These are phyloP conservation scores for Sporophila hypoxantha DNA, from an alignment of 2,113 vertebrate species.

Conservation along the genomic window DNA sequence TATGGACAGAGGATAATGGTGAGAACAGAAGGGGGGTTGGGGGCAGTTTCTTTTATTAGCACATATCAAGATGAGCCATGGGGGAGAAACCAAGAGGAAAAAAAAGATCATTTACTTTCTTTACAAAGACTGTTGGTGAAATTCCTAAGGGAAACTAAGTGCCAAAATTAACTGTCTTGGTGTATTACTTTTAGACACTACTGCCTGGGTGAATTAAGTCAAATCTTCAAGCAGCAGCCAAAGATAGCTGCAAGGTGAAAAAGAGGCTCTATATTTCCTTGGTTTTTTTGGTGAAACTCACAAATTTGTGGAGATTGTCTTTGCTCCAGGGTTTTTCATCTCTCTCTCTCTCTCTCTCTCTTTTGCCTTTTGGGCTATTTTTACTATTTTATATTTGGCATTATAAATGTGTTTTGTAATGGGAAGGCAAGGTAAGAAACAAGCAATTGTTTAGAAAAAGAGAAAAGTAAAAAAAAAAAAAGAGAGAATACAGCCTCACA, in stretches of 20 bases:
- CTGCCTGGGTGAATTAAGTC: conserved; percentile 65
- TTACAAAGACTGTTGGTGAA: conserved; percentile 65
- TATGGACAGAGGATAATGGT: conserved; percentile 42
- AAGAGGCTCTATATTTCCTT: conserved; percentile 22
- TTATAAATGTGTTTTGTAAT: conserved; percentile 22
- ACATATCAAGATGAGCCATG: conserved; percentile 43
- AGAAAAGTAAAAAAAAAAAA: not conserved
- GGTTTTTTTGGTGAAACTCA: conserved; percentile 18
- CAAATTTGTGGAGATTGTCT: conserved; percentile 31
- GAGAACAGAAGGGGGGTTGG: not conserved
- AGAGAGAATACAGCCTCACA: not conserved
- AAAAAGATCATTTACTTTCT: conserved; percentile 58
- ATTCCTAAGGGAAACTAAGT: conserved; percentile 67
- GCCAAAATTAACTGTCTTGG: conserved; percentile 68
- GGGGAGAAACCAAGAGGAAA: conserved; percentile 20
- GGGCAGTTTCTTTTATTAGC: conserved; percentile 13
- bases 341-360: not conserved
- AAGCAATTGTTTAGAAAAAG: conserved; percentile 12
- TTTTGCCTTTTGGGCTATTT: conserved; percentile 3
- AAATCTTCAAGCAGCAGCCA: conserved; percentile 48
- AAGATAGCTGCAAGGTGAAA: conserved; percentile 49
- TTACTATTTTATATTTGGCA: conserved; percentile 30
- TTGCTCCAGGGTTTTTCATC: conserved; percentile 9
- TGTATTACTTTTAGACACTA: conserved; percentile 62
- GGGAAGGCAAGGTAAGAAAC: conserved; percentile 13